phyloP scores from a whole-genome alignment of 2,888 invertebrate species.

The Trisateles emortualis region DNA sequence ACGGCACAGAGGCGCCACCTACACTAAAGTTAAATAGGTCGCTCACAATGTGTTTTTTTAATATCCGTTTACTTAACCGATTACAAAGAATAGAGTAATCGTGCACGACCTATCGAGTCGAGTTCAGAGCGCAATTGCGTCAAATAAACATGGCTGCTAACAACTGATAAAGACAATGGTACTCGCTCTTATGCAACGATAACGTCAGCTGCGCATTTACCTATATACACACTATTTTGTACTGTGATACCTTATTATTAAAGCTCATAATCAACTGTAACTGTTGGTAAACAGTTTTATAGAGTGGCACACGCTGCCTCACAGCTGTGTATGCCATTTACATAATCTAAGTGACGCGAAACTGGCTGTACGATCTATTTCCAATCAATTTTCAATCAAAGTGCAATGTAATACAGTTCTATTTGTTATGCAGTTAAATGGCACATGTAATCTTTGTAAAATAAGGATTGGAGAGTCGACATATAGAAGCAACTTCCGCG shows the following conservation, averaged over 20 bases:
- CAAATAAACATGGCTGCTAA: slow-evolving; percentile 55
- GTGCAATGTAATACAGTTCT: slow-evolving; percentile 41
- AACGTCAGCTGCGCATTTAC: slow-evolving; percentile 70
- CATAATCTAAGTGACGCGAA: slow-evolving; percentile 66
- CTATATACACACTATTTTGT: slow-evolving; percentile 43
- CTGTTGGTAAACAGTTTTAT: slow-evolving; percentile 45
- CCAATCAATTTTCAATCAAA: slow-evolving; percentile 54
- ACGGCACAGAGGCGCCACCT: background rate
- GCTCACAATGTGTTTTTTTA: background rate
- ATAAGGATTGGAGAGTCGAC: slow-evolving; percentile 44
- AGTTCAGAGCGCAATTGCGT: slow-evolving; percentile 59
- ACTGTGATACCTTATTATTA: slow-evolving; percentile 45
- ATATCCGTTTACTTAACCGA: slow-evolving; percentile 16
- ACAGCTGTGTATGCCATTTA: slow-evolving; percentile 76
- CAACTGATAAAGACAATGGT: slow-evolving; percentile 75
- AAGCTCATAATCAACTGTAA: slow-evolving; percentile 47
- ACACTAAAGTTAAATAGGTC: background rate
- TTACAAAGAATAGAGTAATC: slow-evolving; percentile 19
- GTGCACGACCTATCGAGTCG: slow-evolving; percentile 22
- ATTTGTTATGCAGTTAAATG: slow-evolving; percentile 36
- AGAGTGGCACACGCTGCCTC: slow-evolving; percentile 53
- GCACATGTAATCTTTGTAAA: slow-evolving; percentile 39
- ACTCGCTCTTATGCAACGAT: slow-evolving; percentile 80
- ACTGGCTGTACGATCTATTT: slow-evolving; percentile 50
- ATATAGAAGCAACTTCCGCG: slow-evolving; percentile 58